Evolutionary conservation across 1,140 invertebrate species (phyloP).

Genomic region (Anastatus disparis): DNA sequence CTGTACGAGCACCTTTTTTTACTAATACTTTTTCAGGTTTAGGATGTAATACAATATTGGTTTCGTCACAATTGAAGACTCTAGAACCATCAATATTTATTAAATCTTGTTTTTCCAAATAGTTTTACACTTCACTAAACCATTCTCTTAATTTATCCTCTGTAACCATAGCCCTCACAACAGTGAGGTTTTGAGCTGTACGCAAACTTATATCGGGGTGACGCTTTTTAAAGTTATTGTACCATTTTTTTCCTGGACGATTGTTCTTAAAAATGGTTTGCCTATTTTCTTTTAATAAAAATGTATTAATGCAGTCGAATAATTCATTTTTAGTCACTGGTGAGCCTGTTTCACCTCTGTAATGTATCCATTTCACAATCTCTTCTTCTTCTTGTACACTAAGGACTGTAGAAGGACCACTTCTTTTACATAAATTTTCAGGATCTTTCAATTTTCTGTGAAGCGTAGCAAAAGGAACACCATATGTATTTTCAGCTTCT

Average conservation of each 20-base stretch:
- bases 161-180: not conserved
- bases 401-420: too few species aligned
- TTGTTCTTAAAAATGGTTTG: not conserved
- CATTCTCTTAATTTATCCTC: not conserved
- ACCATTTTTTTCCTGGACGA: too few species aligned
- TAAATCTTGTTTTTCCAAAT: too few species aligned
- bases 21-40: not conserved
- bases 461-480: too few species aligned
- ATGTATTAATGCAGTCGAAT: not conserved
- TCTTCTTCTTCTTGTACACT: too few species aligned
- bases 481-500: too few species aligned
- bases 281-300: not conserved
- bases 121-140: not conserved
- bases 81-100: too few species aligned
- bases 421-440: too few species aligned
- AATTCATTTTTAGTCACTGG: too few species aligned
- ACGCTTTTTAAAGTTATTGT: not conserved
- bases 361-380: too few species aligned
- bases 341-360: too few species aligned
- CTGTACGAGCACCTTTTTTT: not conserved
- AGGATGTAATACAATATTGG: not conserved
- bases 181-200: not conserved
- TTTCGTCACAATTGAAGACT: not conserved
- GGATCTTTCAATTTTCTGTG: too few species aligned
- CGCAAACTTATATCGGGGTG: not conserved